Conservation (phyloP, 2,888 invertebrate species). For the Drosophila monieri region DNA sequence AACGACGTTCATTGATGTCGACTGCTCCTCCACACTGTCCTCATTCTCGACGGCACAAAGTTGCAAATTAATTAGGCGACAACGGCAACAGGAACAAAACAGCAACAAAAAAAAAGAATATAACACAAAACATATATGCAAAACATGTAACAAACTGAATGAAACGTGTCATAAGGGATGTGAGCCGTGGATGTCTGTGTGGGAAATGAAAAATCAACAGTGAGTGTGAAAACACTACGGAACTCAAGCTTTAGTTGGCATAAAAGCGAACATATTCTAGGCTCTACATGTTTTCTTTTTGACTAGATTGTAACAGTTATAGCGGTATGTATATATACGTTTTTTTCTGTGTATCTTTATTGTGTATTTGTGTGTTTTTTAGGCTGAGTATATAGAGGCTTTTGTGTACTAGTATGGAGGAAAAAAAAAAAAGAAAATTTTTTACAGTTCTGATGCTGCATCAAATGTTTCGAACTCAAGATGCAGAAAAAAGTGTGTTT, state of each 20-base stretch:
- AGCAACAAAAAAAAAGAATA: slow-evolving; percentile 11
- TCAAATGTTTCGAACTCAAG: slow-evolving; percentile 44
- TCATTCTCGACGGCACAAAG: slow-evolving; percentile 44
- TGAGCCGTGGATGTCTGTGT: slow-evolving; percentile 27
- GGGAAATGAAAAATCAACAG: slow-evolving; percentile 45
- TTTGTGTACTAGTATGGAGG: slow-evolving; percentile 12
- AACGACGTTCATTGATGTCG: slow-evolving; percentile 47
- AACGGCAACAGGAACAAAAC: slow-evolving; percentile 46
- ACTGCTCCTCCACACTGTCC: slow-evolving; percentile 49
- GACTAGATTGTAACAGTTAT: slow-evolving; percentile 31
- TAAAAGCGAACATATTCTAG: slow-evolving; percentile 47
- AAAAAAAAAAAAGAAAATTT: slow-evolving; percentile 35
- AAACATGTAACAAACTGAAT: slow-evolving; percentile 63
- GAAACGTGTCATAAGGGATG: slow-evolving; percentile 47
- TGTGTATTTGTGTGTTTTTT: slow-evolving; percentile 18
- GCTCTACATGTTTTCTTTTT: slow-evolving; percentile 23
- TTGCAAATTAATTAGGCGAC: slow-evolving; percentile 69
- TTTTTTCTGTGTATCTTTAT: slow-evolving; percentile 2
- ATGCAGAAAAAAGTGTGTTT: slow-evolving; percentile 40
- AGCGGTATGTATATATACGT: slow-evolving; percentile 24
- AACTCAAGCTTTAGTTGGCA: slow-evolving; percentile 33
- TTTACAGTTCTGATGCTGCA: slow-evolving; percentile 33
- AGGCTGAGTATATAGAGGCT: slow-evolving; percentile 26
- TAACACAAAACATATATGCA: slow-evolving; percentile 23
- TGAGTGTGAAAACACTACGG: slow-evolving; percentile 37